phyloP scores from a whole-genome alignment of 2,113 vertebrate genomes.

The Reinhardtius hippoglossoides region DNA sequence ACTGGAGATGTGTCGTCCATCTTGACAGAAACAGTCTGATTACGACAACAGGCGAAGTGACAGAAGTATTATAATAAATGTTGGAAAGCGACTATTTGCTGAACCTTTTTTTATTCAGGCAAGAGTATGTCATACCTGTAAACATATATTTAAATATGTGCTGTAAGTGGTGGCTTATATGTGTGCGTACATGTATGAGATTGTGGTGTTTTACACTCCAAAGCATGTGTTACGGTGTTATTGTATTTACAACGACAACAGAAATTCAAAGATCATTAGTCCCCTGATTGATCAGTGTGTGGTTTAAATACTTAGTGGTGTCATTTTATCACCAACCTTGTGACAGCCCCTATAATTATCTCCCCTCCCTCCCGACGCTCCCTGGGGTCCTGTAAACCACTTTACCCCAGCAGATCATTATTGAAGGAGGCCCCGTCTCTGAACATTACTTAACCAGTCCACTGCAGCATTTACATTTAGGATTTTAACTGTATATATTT shows the following conservation, averaged over 20 bases:
- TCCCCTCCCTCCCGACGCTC: slow-evolving; percentile 49
- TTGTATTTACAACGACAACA: neutral
- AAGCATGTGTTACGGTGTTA: neutral
- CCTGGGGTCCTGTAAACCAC: slow-evolving; percentile 73
- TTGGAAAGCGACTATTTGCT: no score
- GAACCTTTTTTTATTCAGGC: no score
- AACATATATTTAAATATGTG: no score
- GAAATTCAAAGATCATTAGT: slow-evolving; percentile 33
- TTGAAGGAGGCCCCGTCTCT: slow-evolving; percentile 28
- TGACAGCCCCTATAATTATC: slow-evolving; percentile 62
- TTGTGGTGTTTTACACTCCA: neutral
- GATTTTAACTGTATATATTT: slow-evolving; percentile 55
- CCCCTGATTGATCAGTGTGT: slow-evolving; percentile 46
- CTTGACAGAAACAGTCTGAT: no score
- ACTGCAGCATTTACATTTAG: slow-evolving; percentile 24
- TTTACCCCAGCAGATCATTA: slow-evolving; percentile 59
- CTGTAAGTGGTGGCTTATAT: no score
- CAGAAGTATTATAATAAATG: no score
- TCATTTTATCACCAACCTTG: slow-evolving; percentile 56
- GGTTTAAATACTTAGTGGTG: slow-evolving; percentile 47
- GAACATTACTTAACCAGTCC: slow-evolving; percentile 30
- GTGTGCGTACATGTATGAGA: no score
- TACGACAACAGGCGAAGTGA: no score
- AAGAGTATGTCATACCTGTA: no score
- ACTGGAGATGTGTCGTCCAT: no score